phyloP scores from a whole-genome alignment of 2,888 invertebrate species.

The Phaedon cochleariae region DNA sequence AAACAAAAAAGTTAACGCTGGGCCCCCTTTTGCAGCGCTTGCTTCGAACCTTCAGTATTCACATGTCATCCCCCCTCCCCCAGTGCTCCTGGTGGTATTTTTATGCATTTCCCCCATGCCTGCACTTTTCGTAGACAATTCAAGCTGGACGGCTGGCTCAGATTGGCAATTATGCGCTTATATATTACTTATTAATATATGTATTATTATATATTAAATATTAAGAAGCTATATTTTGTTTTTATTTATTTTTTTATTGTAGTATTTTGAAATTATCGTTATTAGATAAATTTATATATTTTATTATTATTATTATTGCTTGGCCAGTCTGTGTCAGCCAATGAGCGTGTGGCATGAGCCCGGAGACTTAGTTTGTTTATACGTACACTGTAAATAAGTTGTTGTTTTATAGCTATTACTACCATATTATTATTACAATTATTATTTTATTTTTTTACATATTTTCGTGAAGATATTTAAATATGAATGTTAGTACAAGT shows the following conservation, averaged over 20 bases:
- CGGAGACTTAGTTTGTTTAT: constrained; percentile 60
- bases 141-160: constrained; percentile 46
- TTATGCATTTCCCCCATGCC: constrained; percentile 49
- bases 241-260: constrained; percentile 63
- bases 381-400: constrained; percentile 62
- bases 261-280: constrained; percentile 60
- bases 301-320: constrained; percentile 56
- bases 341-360: constrained; percentile 37
- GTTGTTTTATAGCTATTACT: constrained; percentile 64
- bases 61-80: constrained; percentile 41
- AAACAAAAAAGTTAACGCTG: constrained; percentile 28
- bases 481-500: constrained; percentile 64
- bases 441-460: constrained; percentile 66
- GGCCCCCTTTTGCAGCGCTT: constrained; percentile 56
- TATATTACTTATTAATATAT: constrained; percentile 55
- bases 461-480: constrained; percentile 65
- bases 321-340: constrained; percentile 52
- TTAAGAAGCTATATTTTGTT: constrained; percentile 59
- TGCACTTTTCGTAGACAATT: constrained; percentile 51
- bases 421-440: constrained; percentile 62
- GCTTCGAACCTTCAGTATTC: constrained; percentile 58
- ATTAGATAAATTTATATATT: constrained; percentile 62
- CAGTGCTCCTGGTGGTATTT: constrained; percentile 30
- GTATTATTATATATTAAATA: constrained; percentile 56
- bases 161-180: constrained; percentile 52